Evolutionary conservation across 2,113 vertebrate genomes (phyloP).

Genomic region (Melospiza melodia): DNA sequence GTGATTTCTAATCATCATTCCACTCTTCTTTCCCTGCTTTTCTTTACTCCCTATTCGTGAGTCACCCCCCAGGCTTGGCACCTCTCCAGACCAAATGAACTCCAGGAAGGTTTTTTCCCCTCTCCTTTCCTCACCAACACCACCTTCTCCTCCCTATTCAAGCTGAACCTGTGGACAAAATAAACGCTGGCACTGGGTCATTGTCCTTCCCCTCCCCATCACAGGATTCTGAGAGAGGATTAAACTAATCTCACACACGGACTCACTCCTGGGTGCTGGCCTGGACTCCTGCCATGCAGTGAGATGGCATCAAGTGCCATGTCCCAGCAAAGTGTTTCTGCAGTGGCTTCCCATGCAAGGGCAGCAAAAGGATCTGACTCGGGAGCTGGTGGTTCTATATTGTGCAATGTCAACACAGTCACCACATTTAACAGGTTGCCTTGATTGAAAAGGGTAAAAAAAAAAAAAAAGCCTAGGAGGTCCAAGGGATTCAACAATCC

Average conservation of each 20-base stretch:
- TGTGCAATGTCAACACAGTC: conserved; percentile 29
- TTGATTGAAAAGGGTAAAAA: neutral
- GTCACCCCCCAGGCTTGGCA: conserved; percentile 58
- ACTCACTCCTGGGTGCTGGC: conserved; percentile 61
- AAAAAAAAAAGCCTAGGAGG: neutral
- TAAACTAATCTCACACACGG: conserved; percentile 70
- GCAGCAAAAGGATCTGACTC: neutral
- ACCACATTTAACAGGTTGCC: neutral
- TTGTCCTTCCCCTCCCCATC: conserved; percentile 31
- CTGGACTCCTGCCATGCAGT: conserved; percentile 55
- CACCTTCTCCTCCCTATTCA: conserved; percentile 61
- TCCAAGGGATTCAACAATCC: neutral
- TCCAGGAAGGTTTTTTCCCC: neutral
- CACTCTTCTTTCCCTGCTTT: neutral
- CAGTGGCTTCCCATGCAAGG: conserved; percentile 54
- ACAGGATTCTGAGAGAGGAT: conserved; percentile 64
- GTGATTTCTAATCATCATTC: conserved; percentile 61
- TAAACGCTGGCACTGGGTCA: conserved; percentile 62
- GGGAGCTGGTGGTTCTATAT: neutral
- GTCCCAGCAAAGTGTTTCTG: conserved; percentile 52
- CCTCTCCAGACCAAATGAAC: conserved; percentile 46
- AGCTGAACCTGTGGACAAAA: conserved; percentile 65
- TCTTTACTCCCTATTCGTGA: conserved; percentile 1
- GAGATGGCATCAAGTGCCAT: conserved; percentile 14
- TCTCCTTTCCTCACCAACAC: neutral